A percentile compares a stretch with the other conserved stretches of the same genome.
These are phyloP conservation scores for Acrocephalus kingi DNA, from an alignment of 2,113 vertebrate genomes.

Conservation along the genomic window DNA sequence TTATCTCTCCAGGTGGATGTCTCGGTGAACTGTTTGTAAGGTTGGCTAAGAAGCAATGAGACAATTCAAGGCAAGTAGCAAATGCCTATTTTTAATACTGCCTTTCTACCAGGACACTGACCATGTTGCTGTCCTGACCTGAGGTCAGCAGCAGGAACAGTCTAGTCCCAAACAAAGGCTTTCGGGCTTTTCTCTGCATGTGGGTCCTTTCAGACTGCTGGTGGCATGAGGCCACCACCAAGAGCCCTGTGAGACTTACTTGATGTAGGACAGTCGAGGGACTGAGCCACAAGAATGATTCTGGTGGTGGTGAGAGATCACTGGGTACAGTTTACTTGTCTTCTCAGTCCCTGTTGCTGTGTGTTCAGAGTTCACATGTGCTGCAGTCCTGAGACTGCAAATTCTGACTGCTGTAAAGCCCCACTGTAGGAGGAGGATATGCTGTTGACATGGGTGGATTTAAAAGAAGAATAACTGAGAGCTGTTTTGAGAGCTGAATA, in stretches of 20 bases:
- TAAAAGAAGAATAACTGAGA: slow-evolving; percentile 41
- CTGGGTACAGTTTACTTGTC: background rate
- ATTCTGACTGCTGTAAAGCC: slow-evolving; percentile 1
- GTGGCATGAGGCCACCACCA: background rate
- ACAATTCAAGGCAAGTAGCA: background rate
- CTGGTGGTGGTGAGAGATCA: background rate
- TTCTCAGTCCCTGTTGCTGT: background rate
- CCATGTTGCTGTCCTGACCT: background rate
- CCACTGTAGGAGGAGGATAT: background rate
- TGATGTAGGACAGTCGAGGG: rapidly evolving
- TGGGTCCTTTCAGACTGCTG: background rate
- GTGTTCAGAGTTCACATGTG: background rate
- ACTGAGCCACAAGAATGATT: background rate
- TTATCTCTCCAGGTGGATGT: background rate
- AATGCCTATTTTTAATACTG: background rate
- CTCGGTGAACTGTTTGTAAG: background rate
- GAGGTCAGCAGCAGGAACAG: background rate
- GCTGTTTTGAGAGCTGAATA: background rate
- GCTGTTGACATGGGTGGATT: slow-evolving; percentile 39
- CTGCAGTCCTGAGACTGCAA: background rate
- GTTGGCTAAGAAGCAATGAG: background rate
- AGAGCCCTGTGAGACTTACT: background rate
- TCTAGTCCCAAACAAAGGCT: background rate
- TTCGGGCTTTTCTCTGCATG: background rate
- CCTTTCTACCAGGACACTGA: background rate